Evolutionary conservation across 2,113 vertebrate species (phyloP).

Genomic region (Helogale parvula): DNA sequence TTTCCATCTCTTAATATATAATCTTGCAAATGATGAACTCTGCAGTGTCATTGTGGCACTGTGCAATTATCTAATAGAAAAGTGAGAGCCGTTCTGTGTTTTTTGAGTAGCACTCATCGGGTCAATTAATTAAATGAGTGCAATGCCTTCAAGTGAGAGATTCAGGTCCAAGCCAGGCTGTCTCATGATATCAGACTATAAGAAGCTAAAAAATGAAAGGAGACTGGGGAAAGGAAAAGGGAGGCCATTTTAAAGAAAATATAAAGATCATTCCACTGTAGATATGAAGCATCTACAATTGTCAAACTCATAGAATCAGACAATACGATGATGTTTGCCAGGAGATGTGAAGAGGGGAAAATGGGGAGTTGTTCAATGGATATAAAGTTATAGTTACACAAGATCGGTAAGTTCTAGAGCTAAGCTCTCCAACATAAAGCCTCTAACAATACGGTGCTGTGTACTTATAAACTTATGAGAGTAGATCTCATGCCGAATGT

Average conservation of each 20-base stretch:
- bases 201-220: conserved; percentile 48
- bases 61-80: conserved; percentile 69
- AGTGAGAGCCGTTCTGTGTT: conserved; percentile 56
- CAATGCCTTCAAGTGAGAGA: conserved; percentile 63
- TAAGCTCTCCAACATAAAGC: background rate
- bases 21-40: conserved; percentile 50
- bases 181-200: background rate
- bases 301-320: background rate
- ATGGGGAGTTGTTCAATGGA: background rate
- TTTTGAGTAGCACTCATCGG: conserved; percentile 63
- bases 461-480: background rate
- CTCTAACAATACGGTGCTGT: background rate
- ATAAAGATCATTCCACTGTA: background rate
- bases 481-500: background rate
- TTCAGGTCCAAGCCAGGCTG: conserved; percentile 54
- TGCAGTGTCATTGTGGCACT: conserved; percentile 53
- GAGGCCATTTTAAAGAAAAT: background rate
- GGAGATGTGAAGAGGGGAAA: background rate
- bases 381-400: background rate
- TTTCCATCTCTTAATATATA: conserved; percentile 32
- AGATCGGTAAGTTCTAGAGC: background rate
- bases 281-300: background rate
- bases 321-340: background rate
- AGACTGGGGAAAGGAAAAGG: background rate
- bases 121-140: conserved; percentile 83